Evolutionary conservation across 2,797 vertebrate genomes (phyloP).

Genomic region (Propithecus perrieri): DNA sequence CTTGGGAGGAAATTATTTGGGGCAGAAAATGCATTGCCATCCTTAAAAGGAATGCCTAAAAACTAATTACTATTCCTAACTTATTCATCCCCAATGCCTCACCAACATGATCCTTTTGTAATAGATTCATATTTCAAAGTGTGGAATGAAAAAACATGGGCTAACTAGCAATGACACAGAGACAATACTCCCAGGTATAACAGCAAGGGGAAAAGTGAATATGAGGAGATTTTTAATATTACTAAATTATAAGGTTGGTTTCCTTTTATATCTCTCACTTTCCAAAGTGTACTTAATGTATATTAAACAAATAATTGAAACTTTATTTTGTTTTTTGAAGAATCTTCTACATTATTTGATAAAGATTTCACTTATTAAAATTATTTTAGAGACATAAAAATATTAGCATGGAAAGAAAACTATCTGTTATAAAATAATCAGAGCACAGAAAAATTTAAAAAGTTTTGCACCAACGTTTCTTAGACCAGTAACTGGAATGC

Average conservation of each 20-base stretch:
- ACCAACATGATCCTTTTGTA: constrained; percentile 59
- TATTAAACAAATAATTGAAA: constrained; percentile 54
- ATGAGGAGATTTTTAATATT: constrained; percentile 3
- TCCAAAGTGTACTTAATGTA: neutral
- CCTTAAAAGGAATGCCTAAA: constrained; percentile 53
- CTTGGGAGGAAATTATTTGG: constrained; percentile 41
- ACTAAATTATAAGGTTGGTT: constrained; percentile 31
- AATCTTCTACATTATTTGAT: neutral
- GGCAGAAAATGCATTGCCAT: constrained; percentile 1
- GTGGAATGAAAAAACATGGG: neutral
- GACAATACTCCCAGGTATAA: constrained; percentile 45
- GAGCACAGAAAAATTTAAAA: neutral
- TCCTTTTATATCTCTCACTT: constrained; percentile 38
- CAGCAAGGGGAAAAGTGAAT: constrained; percentile 15
- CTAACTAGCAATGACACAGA: neutral
- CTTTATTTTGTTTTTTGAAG: constrained; percentile 48
- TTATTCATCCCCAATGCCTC: constrained; percentile 67
- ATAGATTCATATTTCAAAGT: constrained; percentile 74
- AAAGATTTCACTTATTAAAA: constrained; percentile 8
- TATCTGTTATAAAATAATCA: neutral
- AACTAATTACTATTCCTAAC: constrained; percentile 70
- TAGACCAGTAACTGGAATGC: neutral
- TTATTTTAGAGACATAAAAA: constrained; percentile 1
- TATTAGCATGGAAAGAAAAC: neutral
- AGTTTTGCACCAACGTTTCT: neutral